Evolutionary conservation across 2,888 invertebrate species (phyloP), one percentile per base, ranked within the genome.

Genomic region (Petrolisthes manimaculis): DNA sequence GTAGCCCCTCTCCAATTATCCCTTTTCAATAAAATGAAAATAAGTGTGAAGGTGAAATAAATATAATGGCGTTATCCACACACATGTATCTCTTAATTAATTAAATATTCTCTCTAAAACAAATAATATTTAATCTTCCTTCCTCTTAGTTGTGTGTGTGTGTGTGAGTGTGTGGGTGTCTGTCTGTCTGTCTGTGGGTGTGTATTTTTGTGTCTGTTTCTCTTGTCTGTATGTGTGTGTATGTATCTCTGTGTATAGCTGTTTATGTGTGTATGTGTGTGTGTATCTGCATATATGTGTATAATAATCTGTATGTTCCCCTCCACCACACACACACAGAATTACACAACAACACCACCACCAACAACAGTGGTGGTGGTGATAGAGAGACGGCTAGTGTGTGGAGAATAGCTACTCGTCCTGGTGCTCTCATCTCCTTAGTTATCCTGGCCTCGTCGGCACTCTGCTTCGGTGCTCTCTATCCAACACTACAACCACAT

Each of bases 401-500:
- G 51, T 82, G 53, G 82, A 12, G 24, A 8, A 67, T 86, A 37
- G n/a, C 79, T 37, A n/a, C 56, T 0, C 67, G 24, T 3, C 83
- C 87, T 0, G 79, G 71, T n/a, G 54, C 71, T n/a, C 9, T 54
- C 9, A 61, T 87, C 18, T 56, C 83, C 5, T 37, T 87, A 24
- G 24, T 83, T 37, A 87, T 87, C 55, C 56, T 87, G 24, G 54
- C 54, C 54, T 21, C 56, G 5, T 71, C 83, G 5, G 87, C 83
- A 5, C 56, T 79, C 12, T 87, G 87, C 18, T 0, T 55, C 3
- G 77, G 79, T 14, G 56, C 61, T 8, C 87, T 87, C 83, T 87
- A 83, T 71, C 87, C 87, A 6, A 87, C 83, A 4, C 83, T 87
- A 8, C 87, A 87, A 56, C 87, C 87, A 53, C 87, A 87, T 51